Evolutionary conservation across 1,140 invertebrate genomes (phyloP).

Genomic region (Lordiphosa mommai): DNA sequence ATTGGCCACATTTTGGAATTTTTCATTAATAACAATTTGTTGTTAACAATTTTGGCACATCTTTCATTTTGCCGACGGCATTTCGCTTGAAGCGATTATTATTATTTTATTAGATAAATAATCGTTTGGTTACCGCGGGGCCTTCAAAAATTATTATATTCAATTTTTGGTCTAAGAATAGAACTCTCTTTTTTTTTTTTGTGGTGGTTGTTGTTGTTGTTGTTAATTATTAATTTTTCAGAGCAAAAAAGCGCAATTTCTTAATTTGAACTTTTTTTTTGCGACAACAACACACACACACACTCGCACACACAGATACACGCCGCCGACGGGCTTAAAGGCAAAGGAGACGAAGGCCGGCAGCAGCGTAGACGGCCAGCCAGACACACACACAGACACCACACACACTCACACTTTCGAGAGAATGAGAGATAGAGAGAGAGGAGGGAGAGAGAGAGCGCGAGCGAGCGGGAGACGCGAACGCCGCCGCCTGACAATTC

Average conservation of each 20-base stretch:
- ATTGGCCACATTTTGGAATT: no score
- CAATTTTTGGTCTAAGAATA: no score
- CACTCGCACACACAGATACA: slow-evolving; percentile 13
- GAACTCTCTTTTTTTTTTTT: slow-evolving; percentile 1
- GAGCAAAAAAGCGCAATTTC: slow-evolving; percentile 26
- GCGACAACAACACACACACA: slow-evolving; percentile 16
- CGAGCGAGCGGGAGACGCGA: slow-evolving; percentile 8
- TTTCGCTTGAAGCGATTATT: slow-evolving; percentile 28
- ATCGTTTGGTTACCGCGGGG: no score
- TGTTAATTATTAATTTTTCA: slow-evolving; percentile 21
- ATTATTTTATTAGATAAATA: slow-evolving; percentile 1
- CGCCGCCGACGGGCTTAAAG: slow-evolving; percentile 2
- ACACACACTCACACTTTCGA: slow-evolving; percentile 9
- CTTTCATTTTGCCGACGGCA: slow-evolving; percentile 36
- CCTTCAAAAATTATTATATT: no score
- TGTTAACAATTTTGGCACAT: slow-evolving; percentile 24
- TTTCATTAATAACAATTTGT: not conserved
- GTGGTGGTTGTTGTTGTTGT: slow-evolving; percentile 28
- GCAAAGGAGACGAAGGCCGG: slow-evolving; percentile 24
- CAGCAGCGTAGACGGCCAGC: slow-evolving; percentile 12
- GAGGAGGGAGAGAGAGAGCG: slow-evolving; percentile 16
- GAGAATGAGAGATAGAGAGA: no score
- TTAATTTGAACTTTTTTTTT: slow-evolving; percentile 50
- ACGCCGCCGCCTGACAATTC: slow-evolving; percentile 61
- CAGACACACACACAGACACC: slow-evolving; percentile 11